Evolutionary conservation across 2,888 invertebrate genomes (phyloP).

Genomic region (Agonopterix arenella): DNA sequence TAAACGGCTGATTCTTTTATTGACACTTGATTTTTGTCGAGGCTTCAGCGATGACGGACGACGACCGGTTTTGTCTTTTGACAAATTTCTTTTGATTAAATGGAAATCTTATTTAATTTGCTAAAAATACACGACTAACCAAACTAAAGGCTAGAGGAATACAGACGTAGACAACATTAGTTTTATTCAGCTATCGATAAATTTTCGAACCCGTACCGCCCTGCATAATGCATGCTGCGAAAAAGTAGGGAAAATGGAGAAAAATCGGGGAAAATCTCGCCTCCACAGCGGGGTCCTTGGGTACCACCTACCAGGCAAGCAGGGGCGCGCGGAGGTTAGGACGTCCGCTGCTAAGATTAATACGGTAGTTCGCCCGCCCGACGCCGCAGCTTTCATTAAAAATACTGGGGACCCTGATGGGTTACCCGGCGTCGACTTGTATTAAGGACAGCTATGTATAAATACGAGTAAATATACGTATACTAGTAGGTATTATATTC

Average conservation of each 20-base stretch:
- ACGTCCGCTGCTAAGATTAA: constrained; percentile 67
- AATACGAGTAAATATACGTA: too few relatives aligned
- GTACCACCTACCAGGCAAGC: constrained; percentile 61
- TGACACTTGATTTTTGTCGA: constrained; percentile 40
- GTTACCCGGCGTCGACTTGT: constrained; percentile 26
- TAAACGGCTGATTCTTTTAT: constrained; percentile 47
- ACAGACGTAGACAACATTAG: constrained; percentile 27
- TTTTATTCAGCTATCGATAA: constrained; percentile 63
- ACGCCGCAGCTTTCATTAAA: constrained; percentile 67
- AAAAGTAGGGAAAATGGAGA: constrained; percentile 53
- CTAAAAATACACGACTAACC: not conserved
- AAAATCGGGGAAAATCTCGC: constrained; percentile 52
- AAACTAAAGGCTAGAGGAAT: not conserved
- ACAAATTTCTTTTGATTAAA: not conserved
- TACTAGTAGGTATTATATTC: too few relatives aligned
- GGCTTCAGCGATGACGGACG: not conserved
- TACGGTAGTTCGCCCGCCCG: constrained; percentile 60
- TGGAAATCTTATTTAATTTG: not conserved
- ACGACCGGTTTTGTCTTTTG: not conserved
- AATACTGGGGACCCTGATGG: constrained; percentile 55
- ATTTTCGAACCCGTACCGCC: constrained; percentile 46
- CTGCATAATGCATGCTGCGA: constrained; percentile 67
- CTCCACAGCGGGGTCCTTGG: constrained; percentile 57
- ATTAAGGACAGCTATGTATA: constrained; percentile 19
- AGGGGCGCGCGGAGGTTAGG: constrained; percentile 50